Percentiles rank a stretch among this genome's conserved stretches.
Conservation (phyloP, 1,140 invertebrate species). For the Lasioglossum baleicum region DNA sequence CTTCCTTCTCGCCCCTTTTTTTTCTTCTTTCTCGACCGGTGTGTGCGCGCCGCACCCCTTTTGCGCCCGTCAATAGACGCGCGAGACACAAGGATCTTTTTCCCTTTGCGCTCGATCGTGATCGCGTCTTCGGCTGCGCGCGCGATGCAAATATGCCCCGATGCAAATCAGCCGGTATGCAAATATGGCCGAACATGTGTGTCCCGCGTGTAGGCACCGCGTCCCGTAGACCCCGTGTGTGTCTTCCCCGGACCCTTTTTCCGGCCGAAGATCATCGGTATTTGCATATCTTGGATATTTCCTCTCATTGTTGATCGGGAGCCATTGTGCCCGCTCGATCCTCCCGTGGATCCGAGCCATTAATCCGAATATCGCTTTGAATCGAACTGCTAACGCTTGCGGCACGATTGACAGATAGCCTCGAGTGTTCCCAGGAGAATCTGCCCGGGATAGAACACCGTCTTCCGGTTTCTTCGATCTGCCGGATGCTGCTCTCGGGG, state of each 20-base stretch:
- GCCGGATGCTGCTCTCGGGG: slow-evolving; percentile 31
- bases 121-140: slow-evolving; percentile 39
- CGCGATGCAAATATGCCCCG: slow-evolving; percentile 78
- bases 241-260: slow-evolving; percentile 75
- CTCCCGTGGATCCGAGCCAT: slow-evolving; percentile 75
- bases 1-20: not conserved
- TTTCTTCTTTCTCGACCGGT: not conserved
- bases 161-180: slow-evolving; percentile 78
- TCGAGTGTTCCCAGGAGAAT: slow-evolving; percentile 76
- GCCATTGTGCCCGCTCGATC: slow-evolving; percentile 69
- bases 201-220: slow-evolving; percentile 19
- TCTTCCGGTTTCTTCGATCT: slow-evolving; percentile 62
- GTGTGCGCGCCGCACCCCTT: slow-evolving; percentile 64
- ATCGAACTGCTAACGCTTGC: slow-evolving; percentile 55
- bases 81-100: slow-evolving; percentile 42
- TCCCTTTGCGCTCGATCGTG: slow-evolving; percentile 50
- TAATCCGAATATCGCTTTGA: slow-evolving; percentile 79
- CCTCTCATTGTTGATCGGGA: slow-evolving; percentile 76
- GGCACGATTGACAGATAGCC: slow-evolving; percentile 77
- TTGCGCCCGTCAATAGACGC: slow-evolving; percentile 66
- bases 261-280: slow-evolving; percentile 77
- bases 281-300: slow-evolving; percentile 80
- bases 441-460: slow-evolving; percentile 45
- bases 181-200: slow-evolving; percentile 77
- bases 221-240: slow-evolving; percentile 34